A percentile compares a stretch with the other conserved stretches of the same genome.
phyloP scores from a whole-genome alignment of 2,888 invertebrate species.

The Vannuccia rotundouncinata region DNA sequence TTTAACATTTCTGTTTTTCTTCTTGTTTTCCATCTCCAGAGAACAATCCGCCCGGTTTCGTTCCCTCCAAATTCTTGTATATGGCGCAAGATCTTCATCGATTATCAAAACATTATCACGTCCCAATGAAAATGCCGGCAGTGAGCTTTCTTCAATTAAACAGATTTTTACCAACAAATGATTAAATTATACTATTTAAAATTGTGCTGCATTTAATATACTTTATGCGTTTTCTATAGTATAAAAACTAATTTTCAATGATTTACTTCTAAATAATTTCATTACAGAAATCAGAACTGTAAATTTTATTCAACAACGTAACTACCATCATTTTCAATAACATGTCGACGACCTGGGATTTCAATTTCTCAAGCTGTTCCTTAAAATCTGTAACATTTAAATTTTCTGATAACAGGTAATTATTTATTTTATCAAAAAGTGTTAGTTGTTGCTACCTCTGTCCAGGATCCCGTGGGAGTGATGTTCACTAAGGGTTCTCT shows the following conservation, averaged over 20 bases:
- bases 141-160: constrained; percentile 42
- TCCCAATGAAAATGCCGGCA: constrained; percentile 51
- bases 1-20: background rate
- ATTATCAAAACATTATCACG: constrained; percentile 50
- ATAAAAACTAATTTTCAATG: too few relatives aligned
- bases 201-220: too few relatives aligned
- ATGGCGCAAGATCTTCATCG: constrained; percentile 52
- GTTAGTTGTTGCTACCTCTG: background rate
- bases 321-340: too few relatives aligned
- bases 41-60: constrained; percentile 55
- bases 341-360: too few relatives aligned
- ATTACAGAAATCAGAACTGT: too few relatives aligned
- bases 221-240: too few relatives aligned
- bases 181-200: constrained; percentile 29
- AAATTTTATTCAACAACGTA: too few relatives aligned
- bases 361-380: too few relatives aligned
- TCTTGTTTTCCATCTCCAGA: constrained; percentile 43
- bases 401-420: too few relatives aligned
- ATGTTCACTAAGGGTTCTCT: constrained; percentile 52
- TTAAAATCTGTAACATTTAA: too few relatives aligned
- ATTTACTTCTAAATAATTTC: too few relatives aligned
- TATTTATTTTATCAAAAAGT: background rate
- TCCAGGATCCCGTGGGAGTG: constrained; percentile 47
- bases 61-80: constrained; percentile 53
- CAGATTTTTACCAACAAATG: background rate